Conservation (phyloP, 2,888 invertebrate species). For the Calephelis perditalis region DNA sequence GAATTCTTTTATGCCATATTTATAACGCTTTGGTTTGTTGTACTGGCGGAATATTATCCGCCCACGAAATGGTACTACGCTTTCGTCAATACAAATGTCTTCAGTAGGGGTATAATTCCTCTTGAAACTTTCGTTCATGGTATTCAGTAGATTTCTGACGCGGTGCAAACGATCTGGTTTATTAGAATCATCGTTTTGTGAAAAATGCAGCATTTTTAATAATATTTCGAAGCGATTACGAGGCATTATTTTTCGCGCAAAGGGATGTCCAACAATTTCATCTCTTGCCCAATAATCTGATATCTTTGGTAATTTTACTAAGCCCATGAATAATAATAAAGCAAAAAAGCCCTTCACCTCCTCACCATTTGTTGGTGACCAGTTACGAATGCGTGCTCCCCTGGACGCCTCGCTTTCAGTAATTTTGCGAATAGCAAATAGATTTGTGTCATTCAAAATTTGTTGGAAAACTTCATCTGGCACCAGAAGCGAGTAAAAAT, state of each 20-base stretch:
- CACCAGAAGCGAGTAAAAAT: background rate
- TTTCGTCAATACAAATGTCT: background rate
- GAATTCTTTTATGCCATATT: background rate
- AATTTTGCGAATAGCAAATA: background rate
- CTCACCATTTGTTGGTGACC: background rate
- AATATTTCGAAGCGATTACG: background rate
- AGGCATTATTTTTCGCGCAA: background rate
- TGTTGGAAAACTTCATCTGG: background rate
- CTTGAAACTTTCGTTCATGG: background rate
- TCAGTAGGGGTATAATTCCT: background rate
- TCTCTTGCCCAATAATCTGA: background rate
- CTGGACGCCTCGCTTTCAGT: background rate
- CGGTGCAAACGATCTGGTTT: background rate
- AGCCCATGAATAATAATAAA: background rate
- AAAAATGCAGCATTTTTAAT: background rate
- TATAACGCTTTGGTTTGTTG: too few relatives aligned
- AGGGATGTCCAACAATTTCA: background rate
- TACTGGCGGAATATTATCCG: too few relatives aligned
- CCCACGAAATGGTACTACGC: background rate
- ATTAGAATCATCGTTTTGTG: background rate
- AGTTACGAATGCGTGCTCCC: background rate
- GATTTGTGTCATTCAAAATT: background rate
- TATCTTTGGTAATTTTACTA: background rate
- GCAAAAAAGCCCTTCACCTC: background rate
- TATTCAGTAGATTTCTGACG: conserved; percentile 1